Conservation (phyloP, 2,113 vertebrate species). For the Microcebus ravelobensis region DNA sequence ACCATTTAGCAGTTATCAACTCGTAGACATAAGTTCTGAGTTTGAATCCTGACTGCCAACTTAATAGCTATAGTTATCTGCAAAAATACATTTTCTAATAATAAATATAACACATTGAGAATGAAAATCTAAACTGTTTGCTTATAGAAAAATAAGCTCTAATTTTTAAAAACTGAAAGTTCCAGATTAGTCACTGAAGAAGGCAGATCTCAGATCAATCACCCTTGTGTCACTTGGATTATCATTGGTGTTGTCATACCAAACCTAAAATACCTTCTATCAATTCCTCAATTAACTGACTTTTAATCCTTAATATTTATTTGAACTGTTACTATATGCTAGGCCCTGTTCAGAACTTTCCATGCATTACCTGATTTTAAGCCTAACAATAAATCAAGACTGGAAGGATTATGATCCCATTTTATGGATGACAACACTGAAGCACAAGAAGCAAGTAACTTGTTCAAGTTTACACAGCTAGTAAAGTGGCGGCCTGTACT, state of each 20-base stretch:
- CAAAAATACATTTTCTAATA: not conserved
- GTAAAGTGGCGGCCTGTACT: not conserved
- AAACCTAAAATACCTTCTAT: not conserved
- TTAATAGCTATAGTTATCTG: not conserved
- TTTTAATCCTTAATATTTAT: not conserved
- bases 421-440: not conserved
- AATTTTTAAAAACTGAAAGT: not conserved
- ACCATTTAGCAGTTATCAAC: not conserved
- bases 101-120: not conserved
- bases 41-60: not conserved
- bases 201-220: not conserved
- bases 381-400: not conserved
- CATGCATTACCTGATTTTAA: not conserved
- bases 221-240: not conserved
- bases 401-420: not conserved
- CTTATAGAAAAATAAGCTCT: not conserved
- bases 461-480: not conserved
- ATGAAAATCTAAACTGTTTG: not conserved
- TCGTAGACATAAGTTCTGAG: not conserved
- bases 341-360: not conserved
- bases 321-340: constrained; percentile 16
- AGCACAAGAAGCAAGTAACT: not conserved
- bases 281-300: not conserved
- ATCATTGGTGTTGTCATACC: not conserved
- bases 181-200: not conserved